Evolutionary conservation across 2,113 vertebrate species (phyloP).

Genomic region (Microtus richardsoni): DNA sequence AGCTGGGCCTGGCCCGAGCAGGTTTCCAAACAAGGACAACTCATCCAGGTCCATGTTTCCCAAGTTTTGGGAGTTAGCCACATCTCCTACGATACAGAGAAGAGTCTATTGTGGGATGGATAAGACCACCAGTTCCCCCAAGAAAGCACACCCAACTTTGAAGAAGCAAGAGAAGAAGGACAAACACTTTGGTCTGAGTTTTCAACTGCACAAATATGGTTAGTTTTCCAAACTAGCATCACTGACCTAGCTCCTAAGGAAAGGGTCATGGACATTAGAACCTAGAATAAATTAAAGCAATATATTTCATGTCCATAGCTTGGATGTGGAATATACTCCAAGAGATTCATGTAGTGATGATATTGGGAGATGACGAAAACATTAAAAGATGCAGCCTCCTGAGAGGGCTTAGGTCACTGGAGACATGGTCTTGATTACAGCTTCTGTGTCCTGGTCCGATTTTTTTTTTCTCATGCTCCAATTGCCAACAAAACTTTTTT

Average conservation of each 20-base stretch:
- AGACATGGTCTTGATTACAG: neutral
- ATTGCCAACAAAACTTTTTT: neutral
- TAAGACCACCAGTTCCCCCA: neutral
- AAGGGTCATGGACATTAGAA: neutral
- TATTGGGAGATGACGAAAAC: neutral
- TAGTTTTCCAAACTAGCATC: neutral
- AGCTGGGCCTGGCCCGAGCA: fast-evolving
- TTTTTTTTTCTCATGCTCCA: neutral
- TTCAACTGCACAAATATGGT: neutral
- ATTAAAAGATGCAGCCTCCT: neutral
- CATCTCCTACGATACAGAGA: conserved; percentile 86
- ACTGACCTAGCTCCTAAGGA: neutral
- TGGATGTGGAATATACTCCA: neutral
- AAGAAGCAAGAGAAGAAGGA: neutral
- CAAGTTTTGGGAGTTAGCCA: conserved; percentile 76
- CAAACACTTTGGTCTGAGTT: neutral
- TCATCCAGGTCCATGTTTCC: conserved; percentile 82
- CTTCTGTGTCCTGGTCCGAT: neutral
- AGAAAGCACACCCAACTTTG: neutral
- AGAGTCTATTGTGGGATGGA: fast-evolving
- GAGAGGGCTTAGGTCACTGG: neutral
- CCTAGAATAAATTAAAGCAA: neutral
- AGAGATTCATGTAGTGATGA: too few relatives aligned
- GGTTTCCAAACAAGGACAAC: conserved; percentile 22
- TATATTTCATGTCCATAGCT: neutral